Conservation (phyloP, 2,113 vertebrate genomes). For the Microtus oregoni region DNA sequence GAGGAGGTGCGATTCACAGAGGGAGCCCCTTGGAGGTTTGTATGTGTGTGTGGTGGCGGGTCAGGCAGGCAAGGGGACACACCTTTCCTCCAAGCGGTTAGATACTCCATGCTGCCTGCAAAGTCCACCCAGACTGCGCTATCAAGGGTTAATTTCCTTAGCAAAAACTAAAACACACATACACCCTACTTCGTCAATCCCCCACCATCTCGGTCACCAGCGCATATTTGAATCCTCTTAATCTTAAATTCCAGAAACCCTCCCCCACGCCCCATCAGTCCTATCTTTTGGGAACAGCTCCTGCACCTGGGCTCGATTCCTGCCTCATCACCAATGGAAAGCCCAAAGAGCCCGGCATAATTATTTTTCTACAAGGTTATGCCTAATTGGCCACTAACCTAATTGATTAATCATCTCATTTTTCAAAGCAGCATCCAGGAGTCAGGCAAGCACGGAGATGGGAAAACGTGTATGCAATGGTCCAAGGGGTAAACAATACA, state of each 20-base stretch:
- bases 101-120: slow-evolving; percentile 2
- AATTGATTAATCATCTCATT: slow-evolving; percentile 83
- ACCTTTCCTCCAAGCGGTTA: slow-evolving; percentile 59
- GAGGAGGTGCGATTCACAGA: background rate
- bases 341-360: slow-evolving; percentile 64
- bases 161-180: slow-evolving; percentile 16
- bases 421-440: slow-evolving; percentile 67
- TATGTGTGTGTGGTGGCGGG: background rate
- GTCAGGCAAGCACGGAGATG: slow-evolving; percentile 61
- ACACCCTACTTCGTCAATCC: background rate
- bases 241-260: slow-evolving; percentile 73
- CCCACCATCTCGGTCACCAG: background rate
- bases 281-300: slow-evolving; percentile 66
- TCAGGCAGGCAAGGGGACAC: slow-evolving; percentile 38
- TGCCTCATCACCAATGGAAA: slow-evolving; percentile 70
- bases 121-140: slow-evolving; percentile 56
- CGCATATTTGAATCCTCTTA: slow-evolving; percentile 65
- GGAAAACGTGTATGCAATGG: background rate
- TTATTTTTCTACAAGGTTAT: slow-evolving; percentile 84
- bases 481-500: background rate
- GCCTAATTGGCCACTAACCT: slow-evolving; percentile 86
- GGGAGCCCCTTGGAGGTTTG: background rate
- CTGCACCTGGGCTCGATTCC: slow-evolving; percentile 73
- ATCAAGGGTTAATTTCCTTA: slow-evolving; percentile 69
- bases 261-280: background rate